These are phyloP conservation scores for Drosophila greeni DNA, from an alignment of 2,888 invertebrate species.

Conservation along the genomic window DNA sequence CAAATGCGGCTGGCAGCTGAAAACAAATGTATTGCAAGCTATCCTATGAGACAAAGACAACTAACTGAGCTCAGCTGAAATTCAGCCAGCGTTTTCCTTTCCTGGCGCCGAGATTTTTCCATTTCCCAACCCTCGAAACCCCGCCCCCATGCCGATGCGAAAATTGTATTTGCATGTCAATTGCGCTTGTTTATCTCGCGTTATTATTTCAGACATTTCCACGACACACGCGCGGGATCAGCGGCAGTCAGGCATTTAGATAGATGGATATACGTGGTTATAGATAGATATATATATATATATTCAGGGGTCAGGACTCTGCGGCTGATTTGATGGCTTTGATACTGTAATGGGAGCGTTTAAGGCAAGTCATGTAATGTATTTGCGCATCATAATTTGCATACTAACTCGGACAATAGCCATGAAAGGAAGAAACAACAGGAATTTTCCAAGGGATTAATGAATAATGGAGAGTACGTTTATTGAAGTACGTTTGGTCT, in stretches of 20 bases:
- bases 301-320: conserved; percentile 28
- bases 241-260: conserved; percentile 18
- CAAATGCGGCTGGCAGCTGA: conserved; percentile 48
- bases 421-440: conserved; percentile 5
- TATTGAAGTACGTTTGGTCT: neutral
- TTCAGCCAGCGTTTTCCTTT: conserved; percentile 7
- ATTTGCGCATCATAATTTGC: conserved; percentile 53
- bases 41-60: conserved; percentile 37
- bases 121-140: conserved; percentile 7
- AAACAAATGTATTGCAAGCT: conserved; percentile 65
- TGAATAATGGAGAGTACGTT: conserved; percentile 6
- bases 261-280: conserved; percentile 5
- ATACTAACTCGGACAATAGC: conserved; percentile 29
- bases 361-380: conserved; percentile 50
- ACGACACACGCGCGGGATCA: conserved; percentile 41
- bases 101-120: conserved; percentile 42
- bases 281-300: conserved; percentile 4
- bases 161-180: conserved; percentile 72
- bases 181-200: conserved; percentile 70
- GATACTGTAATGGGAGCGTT: conserved; percentile 49
- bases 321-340: conserved; percentile 43
- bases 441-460: conserved; percentile 2
- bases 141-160: conserved; percentile 23
- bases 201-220: conserved; percentile 68
- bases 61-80: conserved; percentile 5